Base-by-base conservation (phyloP, 2,888 invertebrate species). In the Nyleta sp. region DNA sequence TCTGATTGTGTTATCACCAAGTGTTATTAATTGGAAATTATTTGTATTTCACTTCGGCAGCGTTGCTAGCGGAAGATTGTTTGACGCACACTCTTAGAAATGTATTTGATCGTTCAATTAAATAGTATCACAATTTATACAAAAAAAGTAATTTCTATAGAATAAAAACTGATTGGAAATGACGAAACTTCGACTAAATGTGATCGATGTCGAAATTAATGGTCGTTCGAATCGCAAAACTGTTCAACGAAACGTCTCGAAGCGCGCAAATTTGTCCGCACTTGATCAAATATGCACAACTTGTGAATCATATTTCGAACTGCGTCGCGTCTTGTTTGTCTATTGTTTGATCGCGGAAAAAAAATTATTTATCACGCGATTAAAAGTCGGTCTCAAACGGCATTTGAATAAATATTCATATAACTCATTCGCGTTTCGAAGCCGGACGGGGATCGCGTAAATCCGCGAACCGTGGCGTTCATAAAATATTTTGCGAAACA, bases 401-500 rank as follows among this genome's bases (percentile, higher is more conserved):
- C 48, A 52, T 50, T 38, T 57, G 64, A 44, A 67, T 38, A 65
- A 60, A 60, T 55, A 50, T 73, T 57, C 65, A 17, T n/a, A 44
- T 55, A 72, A 71, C 62, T 46, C 35, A 35, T 46, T n/a, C 52
- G 33, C 50, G 11, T 24, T 59, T 65, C 18, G 64, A 65, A 52
- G 2, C 13, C 40, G 17, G 15, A 31, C 44, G 65, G 38, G 42
- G 20, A 65, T 18, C 28, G 28, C 17, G 31, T 1, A 28, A 40
- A 59, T 42, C 48, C 50, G n/a, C 48, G 35, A n/a, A 6, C 20
- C 60, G 48, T 20, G 17, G 40, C 55, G 59, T 52, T 60, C 62
- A 55, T 62, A 46, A 78, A 73, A 73, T 57, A 73, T 73, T 70
- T 74, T 38, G 22, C 35, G 64, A 59, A 65, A 62, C 68, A 71